These are phyloP conservation scores for Palythoa caribaeorum DNA, from an alignment of 92 coral and sea anemone species.

Conservation along the genomic window DNA sequence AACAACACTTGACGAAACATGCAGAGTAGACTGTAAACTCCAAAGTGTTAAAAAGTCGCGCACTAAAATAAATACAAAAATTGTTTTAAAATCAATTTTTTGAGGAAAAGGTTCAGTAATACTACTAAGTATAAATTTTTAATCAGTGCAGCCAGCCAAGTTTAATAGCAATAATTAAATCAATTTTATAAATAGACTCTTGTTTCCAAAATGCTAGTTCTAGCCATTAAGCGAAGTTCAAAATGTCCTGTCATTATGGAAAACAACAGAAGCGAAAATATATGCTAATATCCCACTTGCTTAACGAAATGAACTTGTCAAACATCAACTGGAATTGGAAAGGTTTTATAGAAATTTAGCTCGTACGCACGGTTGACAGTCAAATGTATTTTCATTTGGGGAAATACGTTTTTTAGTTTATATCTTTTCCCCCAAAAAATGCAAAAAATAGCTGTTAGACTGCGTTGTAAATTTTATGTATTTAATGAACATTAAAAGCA, in stretches of 20 bases:
- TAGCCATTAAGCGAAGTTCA: background rate
- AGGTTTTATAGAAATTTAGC: background rate
- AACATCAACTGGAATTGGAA: too few relatives aligned
- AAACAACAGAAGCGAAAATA: background rate
- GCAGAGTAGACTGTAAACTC: too few relatives aligned
- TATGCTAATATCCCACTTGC: conserved; percentile 13
- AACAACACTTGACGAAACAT: too few relatives aligned
- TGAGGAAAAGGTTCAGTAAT: background rate
- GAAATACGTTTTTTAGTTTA: background rate
- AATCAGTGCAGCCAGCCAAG: background rate
- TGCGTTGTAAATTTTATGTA: background rate
- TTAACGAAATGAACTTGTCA: background rate
- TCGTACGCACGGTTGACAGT: background rate
- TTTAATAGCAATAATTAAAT: background rate
- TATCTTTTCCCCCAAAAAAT: background rate
- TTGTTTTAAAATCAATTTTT: background rate
- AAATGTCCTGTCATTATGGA: background rate
- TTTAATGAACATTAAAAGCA: background rate
- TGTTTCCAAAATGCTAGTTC: background rate
- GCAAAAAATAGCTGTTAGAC: background rate
- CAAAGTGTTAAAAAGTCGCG: too few relatives aligned
- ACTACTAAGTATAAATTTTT: background rate
- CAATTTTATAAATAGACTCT: background rate
- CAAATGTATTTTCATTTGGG: background rate
- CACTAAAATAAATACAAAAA: too few relatives aligned